Evolutionary conservation across 2,113 vertebrate species (phyloP), one percentile per base, ranked within the genome.

Genomic region (Proterorhinus semilunaris): DNA sequence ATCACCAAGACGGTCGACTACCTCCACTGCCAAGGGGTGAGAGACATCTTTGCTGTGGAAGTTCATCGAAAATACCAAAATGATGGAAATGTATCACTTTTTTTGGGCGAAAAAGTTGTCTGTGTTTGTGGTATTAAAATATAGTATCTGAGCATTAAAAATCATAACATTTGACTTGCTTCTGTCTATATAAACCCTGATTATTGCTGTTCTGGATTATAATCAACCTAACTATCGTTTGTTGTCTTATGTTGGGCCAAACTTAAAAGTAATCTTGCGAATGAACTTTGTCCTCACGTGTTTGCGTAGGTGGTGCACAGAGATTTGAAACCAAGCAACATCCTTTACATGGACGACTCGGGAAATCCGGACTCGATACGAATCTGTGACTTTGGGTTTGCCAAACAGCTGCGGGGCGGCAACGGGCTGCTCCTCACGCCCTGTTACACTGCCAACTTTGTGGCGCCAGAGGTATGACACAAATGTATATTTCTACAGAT

Each of bases 311-410:
- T 99, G 63, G 97, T 99, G 82, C 97, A 99, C 84, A 90, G 97
- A 87, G 97, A 99, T 90, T 94, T 99, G 86, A 99, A 99, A 71
- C 96, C 97, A 82, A 99, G 97, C 90, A 99, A 99, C 92, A 99
- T 99, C 90, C 94, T 99, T 27, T 99, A 99, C 64, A 96, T 94
- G 93, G 96, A 99, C 63, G 95, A 99, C 79, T 98, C 96, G 15
- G 95, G 95, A 65, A 98, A 94, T 85, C 94, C 97, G 4, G 96
- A 99, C 84, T 99, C 96, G n/a, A 98, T 99, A 78, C 91, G 94
- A 66, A 99, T 99, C 84, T 99, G 97, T 89, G 97, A 99, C 86
- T 99, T 99, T 90, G 96, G 97, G 58, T 99, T 98, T 75, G 96
- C 97, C 63, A 99, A 99, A 85, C 97, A 99, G 83, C 94, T 98